Base-by-base conservation (phyloP, 2,797 vertebrate genomes). In the Microtus obscurus region DNA sequence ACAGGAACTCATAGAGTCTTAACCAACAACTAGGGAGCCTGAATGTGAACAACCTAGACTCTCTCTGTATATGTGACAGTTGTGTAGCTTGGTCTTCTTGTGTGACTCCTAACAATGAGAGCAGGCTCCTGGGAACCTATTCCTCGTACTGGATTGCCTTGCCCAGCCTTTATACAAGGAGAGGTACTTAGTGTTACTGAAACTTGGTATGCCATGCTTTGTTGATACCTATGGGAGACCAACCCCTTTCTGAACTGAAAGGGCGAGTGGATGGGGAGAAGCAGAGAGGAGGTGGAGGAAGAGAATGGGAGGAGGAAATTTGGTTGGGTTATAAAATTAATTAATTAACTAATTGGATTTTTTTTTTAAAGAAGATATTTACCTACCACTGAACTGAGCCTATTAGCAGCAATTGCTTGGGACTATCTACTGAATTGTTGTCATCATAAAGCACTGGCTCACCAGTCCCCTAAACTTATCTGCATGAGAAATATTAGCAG, bases 401-500 rank as follows among this genome's bases (percentile, higher is more conserved):
- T 63, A n/a, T 53, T 37, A 40, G 8, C 23, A 80, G 34, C 45
- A 86, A 83, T 59, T 93, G 82, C 65, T 93, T 56, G 37, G n/a
- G 25, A 19, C 27, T 74, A n/a, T 61, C 51, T 48, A 78, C 51
- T 69, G 21, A 14, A 74, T 31, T 51, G 31, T 34, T 74, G 16
- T 76, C 43, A 63, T 61, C 51, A 11, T 40, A 45, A 81, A 53
- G 12, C 45, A 74, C 10, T 91, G 73, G 48, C 69, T 69, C 43
- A 31, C 12, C 61, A 71, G 48, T 13, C 6, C 56, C 37, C 56
- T 45, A 14, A 93, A 87, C 48, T 65, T 78, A 85, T 48, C 82
- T 74, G 29, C 53, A 8, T n/a, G 48, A 87, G 25, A 89, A 87
- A 81, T 53, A 74, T 56, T 83, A 94, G 51, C 79, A 92, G 45